A percentile compares a stretch with the other conserved stretches of the same genome.
Evolutionary conservation across 2,797 vertebrate species (phyloP).

Genomic region (Lindbergichthys nudifrons): DNA sequence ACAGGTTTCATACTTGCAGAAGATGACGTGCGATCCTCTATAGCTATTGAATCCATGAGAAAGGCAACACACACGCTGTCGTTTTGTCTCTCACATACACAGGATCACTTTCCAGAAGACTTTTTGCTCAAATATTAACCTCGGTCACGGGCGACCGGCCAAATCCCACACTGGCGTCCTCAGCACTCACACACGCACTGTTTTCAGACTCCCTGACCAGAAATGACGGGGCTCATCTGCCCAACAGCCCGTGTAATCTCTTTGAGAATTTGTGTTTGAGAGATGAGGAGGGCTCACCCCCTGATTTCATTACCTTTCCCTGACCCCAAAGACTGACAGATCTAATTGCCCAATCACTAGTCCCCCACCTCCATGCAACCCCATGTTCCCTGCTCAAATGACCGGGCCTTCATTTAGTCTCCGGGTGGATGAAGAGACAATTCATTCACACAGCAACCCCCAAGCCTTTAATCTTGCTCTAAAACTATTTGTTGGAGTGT

Average conservation of each 20-base stretch:
- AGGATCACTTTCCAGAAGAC: conserved; percentile 74
- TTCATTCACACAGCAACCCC: conserved; percentile 74
- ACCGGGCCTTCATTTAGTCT: conserved; percentile 77
- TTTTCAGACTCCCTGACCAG: conserved; percentile 81
- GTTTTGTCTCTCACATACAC: conserved; percentile 55
- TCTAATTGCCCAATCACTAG: conserved; percentile 87
- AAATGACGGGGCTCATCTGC: conserved; percentile 82
- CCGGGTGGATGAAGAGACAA: conserved; percentile 76
- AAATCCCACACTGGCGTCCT: conserved; percentile 74
- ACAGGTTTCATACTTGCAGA: conserved; percentile 6
- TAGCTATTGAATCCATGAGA: background rate
- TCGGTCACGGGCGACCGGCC: conserved; percentile 74
- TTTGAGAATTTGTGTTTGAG: conserved; percentile 84
- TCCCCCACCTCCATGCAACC: conserved; percentile 67
- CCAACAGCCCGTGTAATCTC: conserved; percentile 85
- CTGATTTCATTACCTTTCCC: conserved; percentile 87
- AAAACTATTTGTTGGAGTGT: conserved; percentile 76
- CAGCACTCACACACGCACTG: conserved; percentile 75
- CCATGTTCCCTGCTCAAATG: conserved; percentile 78
- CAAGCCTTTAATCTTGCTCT: conserved; percentile 73
- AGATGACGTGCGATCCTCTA: background rate
- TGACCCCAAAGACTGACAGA: conserved; percentile 87
- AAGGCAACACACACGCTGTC: conserved; percentile 9
- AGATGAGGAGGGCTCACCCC: conserved; percentile 80
- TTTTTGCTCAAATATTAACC: conserved; percentile 79